phyloP scores from a whole-genome alignment of 2,113 vertebrate species.

The Calonectris borealis region DNA sequence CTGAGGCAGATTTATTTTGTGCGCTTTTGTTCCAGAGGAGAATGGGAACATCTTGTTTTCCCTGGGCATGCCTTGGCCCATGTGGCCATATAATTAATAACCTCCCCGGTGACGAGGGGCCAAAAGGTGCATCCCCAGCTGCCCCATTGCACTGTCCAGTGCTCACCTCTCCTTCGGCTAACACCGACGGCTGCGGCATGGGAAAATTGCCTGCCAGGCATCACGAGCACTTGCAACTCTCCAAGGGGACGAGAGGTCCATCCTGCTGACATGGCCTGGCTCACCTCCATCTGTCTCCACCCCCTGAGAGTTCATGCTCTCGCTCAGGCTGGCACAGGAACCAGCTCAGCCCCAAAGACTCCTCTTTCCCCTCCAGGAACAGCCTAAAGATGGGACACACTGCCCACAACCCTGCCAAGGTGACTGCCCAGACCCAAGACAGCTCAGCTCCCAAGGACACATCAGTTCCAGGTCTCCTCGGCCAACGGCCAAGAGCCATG shows the following conservation, averaged over 20 bases:
- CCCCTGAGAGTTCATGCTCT: accelerated
- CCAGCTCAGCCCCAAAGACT: neutral
- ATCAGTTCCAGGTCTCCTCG: neutral
- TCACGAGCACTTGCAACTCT: neutral
- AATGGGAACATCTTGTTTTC: neutral
- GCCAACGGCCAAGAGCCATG: neutral
- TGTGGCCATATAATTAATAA: neutral
- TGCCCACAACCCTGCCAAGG: neutral
- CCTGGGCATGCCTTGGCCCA: neutral
- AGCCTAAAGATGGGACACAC: neutral
- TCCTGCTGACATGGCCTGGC: neutral
- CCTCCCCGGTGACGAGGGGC: neutral
- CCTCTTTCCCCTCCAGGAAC: neutral
- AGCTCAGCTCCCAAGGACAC: neutral
- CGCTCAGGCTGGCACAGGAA: accelerated
- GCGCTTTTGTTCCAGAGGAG: neutral
- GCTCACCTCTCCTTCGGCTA: neutral
- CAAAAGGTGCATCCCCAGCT: neutral
- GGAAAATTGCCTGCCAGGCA: neutral
- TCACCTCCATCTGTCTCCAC: neutral
- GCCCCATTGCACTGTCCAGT: neutral
- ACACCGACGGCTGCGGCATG: accelerated
- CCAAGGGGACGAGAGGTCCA: neutral
- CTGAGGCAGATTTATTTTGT: neutral
- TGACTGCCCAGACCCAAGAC: neutral